These are phyloP conservation scores for Phengaris arion DNA, from an alignment of 2,888 invertebrate genomes.

Conservation along the genomic window DNA sequence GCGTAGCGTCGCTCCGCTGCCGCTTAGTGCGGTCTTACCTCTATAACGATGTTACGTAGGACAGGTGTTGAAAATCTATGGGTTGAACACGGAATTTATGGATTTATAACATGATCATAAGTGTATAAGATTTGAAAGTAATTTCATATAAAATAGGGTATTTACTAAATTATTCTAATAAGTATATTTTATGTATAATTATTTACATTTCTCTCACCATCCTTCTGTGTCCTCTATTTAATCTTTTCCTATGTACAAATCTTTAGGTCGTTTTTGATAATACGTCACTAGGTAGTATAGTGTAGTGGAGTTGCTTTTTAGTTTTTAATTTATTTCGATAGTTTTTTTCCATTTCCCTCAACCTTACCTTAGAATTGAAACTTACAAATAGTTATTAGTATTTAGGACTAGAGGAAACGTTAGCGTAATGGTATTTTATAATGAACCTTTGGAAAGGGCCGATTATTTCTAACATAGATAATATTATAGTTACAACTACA, in stretches of 20 bases:
- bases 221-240: slow-evolving; percentile 42
- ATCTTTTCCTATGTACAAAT: slow-evolving; percentile 31
- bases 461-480: background rate
- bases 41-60: too few species aligned
- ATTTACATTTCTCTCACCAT: slow-evolving; percentile 49
- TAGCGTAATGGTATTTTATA: slow-evolving; percentile 23
- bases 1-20: too few species aligned
- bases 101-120: slow-evolving; percentile 47
- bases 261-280: background rate
- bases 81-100: slow-evolving; percentile 46
- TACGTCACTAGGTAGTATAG: background rate
- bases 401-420: slow-evolving; percentile 9
- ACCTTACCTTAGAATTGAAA: background rate
- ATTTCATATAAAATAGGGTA: slow-evolving; percentile 48
- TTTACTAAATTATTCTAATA: slow-evolving; percentile 41
- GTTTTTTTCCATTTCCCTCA: background rate
- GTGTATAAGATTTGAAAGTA: slow-evolving; percentile 53
- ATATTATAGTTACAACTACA: background rate
- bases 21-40: too few species aligned
- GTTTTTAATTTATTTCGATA: background rate
- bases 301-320: too few species aligned
- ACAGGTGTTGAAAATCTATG: too few species aligned
- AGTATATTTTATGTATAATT: slow-evolving; percentile 48
- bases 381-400: slow-evolving; percentile 14
- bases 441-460: background rate